Percentiles rank a stretch among this genome's conserved stretches.
Evolutionary conservation across 2,113 vertebrate species (phyloP).

Genomic region (Tinamus guttatus): DNA sequence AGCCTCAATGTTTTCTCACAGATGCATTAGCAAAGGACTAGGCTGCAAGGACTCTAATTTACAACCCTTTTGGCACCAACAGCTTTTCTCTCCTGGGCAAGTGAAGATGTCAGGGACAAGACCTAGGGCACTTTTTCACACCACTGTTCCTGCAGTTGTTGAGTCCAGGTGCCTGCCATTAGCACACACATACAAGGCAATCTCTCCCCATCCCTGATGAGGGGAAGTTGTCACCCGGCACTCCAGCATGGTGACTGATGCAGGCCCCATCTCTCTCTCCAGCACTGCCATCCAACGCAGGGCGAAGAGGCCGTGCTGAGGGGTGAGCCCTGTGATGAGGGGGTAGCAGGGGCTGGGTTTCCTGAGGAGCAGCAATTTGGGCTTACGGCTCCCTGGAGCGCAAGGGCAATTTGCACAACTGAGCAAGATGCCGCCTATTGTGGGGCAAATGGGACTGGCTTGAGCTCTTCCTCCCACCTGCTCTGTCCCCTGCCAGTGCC

Average conservation of each 20-base stretch:
- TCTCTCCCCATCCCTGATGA: neutral
- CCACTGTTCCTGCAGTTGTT: neutral
- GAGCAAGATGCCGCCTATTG: slow-evolving; percentile 31
- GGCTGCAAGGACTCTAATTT: neutral
- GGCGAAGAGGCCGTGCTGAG: neutral
- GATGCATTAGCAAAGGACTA: neutral
- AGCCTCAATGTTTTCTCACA: neutral
- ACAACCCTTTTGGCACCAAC: neutral
- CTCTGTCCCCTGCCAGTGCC: neutral
- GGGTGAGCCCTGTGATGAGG: neutral
- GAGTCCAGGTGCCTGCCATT: neutral
- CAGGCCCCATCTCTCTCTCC: neutral
- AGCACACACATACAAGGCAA: neutral
- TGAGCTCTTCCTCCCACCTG: slow-evolving; percentile 25
- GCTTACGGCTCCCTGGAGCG: neutral
- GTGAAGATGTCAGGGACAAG: neutral
- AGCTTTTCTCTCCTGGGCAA: neutral
- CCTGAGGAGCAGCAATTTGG: neutral
- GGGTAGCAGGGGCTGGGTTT: neutral
- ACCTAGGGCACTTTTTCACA: neutral
- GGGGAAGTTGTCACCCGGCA: neutral
- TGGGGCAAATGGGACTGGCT: neutral
- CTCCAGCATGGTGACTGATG: neutral
- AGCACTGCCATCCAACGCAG: neutral
- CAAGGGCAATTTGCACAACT: slow-evolving; percentile 48